phyloP scores from a whole-genome alignment of 92 coral and sea anemone species.

The Anthopleura xanthogrammica region DNA sequence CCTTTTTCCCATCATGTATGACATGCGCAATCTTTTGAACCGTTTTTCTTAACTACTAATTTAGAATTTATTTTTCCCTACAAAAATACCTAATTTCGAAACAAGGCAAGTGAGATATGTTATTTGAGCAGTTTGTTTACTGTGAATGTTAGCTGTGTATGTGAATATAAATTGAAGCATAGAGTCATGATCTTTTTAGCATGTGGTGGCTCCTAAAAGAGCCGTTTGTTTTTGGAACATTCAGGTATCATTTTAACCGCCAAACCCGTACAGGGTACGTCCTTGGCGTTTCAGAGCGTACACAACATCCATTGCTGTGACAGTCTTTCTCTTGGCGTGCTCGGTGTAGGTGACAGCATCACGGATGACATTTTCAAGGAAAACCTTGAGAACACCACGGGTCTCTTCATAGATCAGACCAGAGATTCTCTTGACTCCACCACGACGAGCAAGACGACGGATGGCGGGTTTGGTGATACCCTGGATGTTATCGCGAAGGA shows the following conservation, averaged over 20 bases:
- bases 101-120: too few relatives aligned
- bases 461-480: constrained; percentile 87
- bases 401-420: constrained; percentile 93
- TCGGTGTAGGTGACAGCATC: constrained; percentile 96
- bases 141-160: too few relatives aligned
- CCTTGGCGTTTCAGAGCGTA: constrained; percentile 89
- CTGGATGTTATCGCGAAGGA: constrained; percentile 88
- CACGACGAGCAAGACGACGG: constrained; percentile 92
- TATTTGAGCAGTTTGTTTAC: too few relatives aligned
- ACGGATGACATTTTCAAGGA: constrained; percentile 97
- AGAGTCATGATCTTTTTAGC: too few relatives aligned
- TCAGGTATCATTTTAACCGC: constrained; percentile 21
- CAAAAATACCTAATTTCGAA: too few relatives aligned
- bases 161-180: too few relatives aligned
- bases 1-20: too few relatives aligned
- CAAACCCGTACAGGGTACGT: constrained; percentile 86
- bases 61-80: too few relatives aligned
- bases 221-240: too few relatives aligned
- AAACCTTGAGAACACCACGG: constrained; percentile 93
- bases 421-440: constrained; percentile 93
- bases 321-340: constrained; percentile 92
- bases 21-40: too few relatives aligned
- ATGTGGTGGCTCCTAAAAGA: too few relatives aligned
- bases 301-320: constrained; percentile 89
- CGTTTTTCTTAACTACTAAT: too few relatives aligned